phyloP scores from a whole-genome alignment of 2,797 vertebrate species.

The Pseudomugil gertrudae region DNA sequence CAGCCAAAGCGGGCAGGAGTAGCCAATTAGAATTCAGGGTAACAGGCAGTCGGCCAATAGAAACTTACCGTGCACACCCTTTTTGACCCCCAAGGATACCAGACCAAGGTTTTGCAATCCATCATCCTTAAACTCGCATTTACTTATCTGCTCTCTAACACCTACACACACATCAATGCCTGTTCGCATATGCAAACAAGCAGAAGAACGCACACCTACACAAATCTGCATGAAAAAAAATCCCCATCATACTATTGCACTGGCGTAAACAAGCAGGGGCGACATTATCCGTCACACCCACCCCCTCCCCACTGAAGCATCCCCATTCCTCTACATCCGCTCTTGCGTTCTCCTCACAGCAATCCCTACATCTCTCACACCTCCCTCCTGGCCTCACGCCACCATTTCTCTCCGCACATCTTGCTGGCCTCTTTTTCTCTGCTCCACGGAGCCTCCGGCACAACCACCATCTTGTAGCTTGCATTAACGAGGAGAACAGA shows the following conservation, averaged over 20 bases:
- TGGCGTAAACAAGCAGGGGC: constrained; percentile 61
- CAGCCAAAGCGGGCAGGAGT: constrained; percentile 54
- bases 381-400: constrained; percentile 51
- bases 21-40: constrained; percentile 68
- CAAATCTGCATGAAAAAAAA: constrained; percentile 56
- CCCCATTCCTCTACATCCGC: constrained; percentile 58
- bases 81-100: constrained; percentile 74
- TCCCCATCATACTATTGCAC: constrained; percentile 53
- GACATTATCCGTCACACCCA: constrained; percentile 71
- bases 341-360: constrained; percentile 44
- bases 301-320: constrained; percentile 36
- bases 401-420: constrained; percentile 49
- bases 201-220: constrained; percentile 68
- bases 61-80: constrained; percentile 72
- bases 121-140: constrained; percentile 71
- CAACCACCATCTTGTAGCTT: constrained; percentile 67
- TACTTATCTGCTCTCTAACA: constrained; percentile 66
- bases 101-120: constrained; percentile 76
- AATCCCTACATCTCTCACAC: constrained; percentile 57
- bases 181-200: constrained; percentile 26
- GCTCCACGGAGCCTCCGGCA: constrained; percentile 61
- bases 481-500: constrained; percentile 66
- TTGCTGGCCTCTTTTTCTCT: constrained; percentile 61
- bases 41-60: constrained; percentile 63
- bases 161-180: constrained; percentile 46